A percentile compares a stretch with the other conserved stretches of the same genome.
Conservation (phyloP, 2,888 invertebrate species). For the Eumacrocentrus americanus region DNA sequence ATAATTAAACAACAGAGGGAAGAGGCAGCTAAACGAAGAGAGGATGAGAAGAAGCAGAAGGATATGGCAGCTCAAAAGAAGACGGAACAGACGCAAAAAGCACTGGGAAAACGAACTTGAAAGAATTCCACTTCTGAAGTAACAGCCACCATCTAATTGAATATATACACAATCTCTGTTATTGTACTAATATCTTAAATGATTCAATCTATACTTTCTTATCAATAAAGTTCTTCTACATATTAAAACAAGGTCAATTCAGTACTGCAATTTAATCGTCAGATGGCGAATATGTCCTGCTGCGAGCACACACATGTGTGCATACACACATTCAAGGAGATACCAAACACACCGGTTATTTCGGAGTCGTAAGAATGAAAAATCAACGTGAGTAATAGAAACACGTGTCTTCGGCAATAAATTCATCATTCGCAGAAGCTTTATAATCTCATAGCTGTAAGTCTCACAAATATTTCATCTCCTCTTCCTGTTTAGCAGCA, state of each 20-base stretch:
- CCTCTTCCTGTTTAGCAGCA: neutral
- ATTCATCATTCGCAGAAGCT: too few relatives aligned
- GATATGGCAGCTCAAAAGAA: conserved; percentile 69
- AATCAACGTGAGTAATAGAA: too few relatives aligned
- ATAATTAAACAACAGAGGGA: conserved; percentile 94
- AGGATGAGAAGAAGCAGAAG: conserved; percentile 78
- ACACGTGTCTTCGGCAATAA: too few relatives aligned
- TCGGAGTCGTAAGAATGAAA: too few relatives aligned
- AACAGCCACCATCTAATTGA: conserved; percentile 14
- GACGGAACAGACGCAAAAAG: conserved; percentile 68
- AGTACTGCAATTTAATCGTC: neutral
- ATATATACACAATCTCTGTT: conserved; percentile 33
- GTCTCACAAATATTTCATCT: neutral
- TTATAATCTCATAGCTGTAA: neutral
- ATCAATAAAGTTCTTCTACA: conserved; percentile 45
- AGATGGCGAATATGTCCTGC: conserved; percentile 18
- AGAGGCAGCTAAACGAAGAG: conserved; percentile 91
- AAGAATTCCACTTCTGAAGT: too few relatives aligned
- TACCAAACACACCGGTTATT: too few relatives aligned
- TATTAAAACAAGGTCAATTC: conserved; percentile 28
- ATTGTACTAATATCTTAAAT: conserved; percentile 37
- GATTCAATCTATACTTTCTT: conserved; percentile 43
- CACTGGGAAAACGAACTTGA: conserved; percentile 66
- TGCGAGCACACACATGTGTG: too few relatives aligned
- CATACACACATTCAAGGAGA: too few relatives aligned